These are phyloP conservation scores for Ceratina calcarata DNA, from an alignment of 1,140 invertebrate species.

Conservation along the genomic window DNA sequence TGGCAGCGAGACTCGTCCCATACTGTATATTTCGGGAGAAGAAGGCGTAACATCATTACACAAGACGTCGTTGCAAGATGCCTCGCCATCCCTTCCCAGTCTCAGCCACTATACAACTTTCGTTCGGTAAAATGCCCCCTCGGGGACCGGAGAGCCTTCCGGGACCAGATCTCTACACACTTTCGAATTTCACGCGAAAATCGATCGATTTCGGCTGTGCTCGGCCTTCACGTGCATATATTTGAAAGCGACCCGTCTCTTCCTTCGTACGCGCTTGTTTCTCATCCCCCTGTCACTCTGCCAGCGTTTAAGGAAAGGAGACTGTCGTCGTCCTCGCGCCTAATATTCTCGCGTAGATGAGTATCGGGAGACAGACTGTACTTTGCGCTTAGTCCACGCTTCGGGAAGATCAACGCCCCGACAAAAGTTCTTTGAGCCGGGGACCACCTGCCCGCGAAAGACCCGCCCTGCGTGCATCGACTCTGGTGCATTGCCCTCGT, in stretches of 20 bases:
- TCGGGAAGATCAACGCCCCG: conserved; percentile 79
- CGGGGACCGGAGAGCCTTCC: conserved; percentile 37
- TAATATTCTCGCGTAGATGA: conserved; percentile 28
- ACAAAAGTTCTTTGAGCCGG: conserved; percentile 79
- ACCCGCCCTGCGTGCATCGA: conserved; percentile 61
- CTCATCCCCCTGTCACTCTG: background rate
- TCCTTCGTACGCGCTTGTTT: background rate
- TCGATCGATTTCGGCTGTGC: conserved; percentile 47
- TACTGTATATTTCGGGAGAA: conserved; percentile 51
- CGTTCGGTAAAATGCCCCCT: conserved; percentile 55
- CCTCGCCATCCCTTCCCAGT: background rate
- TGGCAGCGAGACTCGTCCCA: conserved; percentile 34
- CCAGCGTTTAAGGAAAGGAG: background rate
- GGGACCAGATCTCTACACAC: conserved; percentile 33
- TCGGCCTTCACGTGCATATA: background rate
- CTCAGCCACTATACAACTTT: conserved; percentile 36
- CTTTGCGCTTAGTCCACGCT: conserved; percentile 62
- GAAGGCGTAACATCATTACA: conserved; percentile 54
- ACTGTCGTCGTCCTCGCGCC: conserved; percentile 14
- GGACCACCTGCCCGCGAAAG: conserved; percentile 79
- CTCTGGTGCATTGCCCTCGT: conserved; percentile 79
- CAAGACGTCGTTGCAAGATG: conserved; percentile 50
- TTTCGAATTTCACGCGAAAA: conserved; percentile 66
- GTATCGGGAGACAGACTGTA: conserved; percentile 26
- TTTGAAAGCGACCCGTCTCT: conserved; percentile 8